A percentile compares a stretch with the other conserved stretches of the same genome.
phyloP scores from a whole-genome alignment of 2,888 invertebrate species.

The Cantharis nigra region DNA sequence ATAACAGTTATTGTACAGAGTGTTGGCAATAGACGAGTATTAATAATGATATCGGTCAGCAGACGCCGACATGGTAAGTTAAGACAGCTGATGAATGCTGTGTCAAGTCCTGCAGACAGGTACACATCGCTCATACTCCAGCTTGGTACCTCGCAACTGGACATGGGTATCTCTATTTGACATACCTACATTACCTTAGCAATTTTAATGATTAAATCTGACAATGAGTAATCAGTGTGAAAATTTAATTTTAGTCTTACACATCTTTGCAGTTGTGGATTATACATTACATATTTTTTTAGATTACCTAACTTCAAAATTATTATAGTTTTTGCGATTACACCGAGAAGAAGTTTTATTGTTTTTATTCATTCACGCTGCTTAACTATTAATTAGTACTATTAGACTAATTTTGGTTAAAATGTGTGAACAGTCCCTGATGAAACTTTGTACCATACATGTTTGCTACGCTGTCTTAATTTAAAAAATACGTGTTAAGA shows the following conservation, averaged over 20 bases:
- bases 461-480: background rate
- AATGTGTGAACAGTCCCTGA: background rate
- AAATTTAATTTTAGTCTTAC: conserved; percentile 13
- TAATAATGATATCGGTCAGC: conserved; percentile 53
- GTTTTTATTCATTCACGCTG: background rate
- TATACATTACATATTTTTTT: background rate
- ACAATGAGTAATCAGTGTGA: conserved; percentile 22
- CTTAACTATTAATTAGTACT: background rate
- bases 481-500: background rate
- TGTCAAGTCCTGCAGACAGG: conserved; percentile 40
- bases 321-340: background rate
- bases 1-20: background rate
- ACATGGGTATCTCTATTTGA: conserved; percentile 22
- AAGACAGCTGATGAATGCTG: conserved; percentile 48
- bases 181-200: conserved; percentile 21
- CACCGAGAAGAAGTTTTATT: background rate
- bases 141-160: conserved; percentile 29
- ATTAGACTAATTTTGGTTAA: background rate
- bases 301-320: background rate
- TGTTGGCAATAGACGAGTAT: conserved; percentile 48
- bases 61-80: conserved; percentile 44
- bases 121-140: conserved; percentile 40
- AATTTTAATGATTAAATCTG: conserved; percentile 23
- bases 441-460: background rate
- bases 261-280: background rate